Base-by-base conservation (phyloP, 2,888 invertebrate genomes). In the Nemurella pictetii region DNA sequence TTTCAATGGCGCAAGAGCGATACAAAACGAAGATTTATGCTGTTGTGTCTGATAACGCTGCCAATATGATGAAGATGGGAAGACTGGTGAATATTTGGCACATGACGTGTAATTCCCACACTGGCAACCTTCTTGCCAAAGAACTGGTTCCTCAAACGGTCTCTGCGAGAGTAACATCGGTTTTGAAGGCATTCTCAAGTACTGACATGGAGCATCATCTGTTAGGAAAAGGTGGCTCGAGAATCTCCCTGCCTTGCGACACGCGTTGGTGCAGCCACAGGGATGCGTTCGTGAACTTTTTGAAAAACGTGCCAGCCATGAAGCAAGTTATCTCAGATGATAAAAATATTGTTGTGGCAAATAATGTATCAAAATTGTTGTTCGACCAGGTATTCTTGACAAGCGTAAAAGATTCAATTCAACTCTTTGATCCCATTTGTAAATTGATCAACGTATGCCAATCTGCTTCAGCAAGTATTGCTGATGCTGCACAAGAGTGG, bases 21-120 rank as follows among this genome's bases (percentile, higher is more conserved):
- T 77, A 28, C 15, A 27, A 27, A 25, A 77, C 77, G 4, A 28
- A 77, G 3, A 84, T 88, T 75, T 88, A 87, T 86, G 87, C 87
- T 12, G 86, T 88, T 74, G 86, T 88, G 75, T 87, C 87, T 3
- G 88, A 87, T 80, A 88, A 87, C 86, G 88, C 87, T 0, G 85
- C 86, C 72, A 80, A 85, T 28, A 88, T 88, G 87, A 85, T 87
- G 15, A 83, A 84, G 30, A 88, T 88, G 87, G 86, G 87, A 12
- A 86, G 84, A 28, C 28, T 84, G 12, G 83, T 86, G 7, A 36
- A 87, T 85, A 77, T 87, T 73, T 87, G 87, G 87, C 87, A 87
- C 84, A 84, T 83, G 4, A 87, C 87, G 55, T 88, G 88, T 77
- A 86, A 85, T 77, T 86, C 86, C 29, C 88, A 88, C 81, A 88